phyloP scores from a whole-genome alignment of 2,113 vertebrate genomes.

The Equus quagga region DNA sequence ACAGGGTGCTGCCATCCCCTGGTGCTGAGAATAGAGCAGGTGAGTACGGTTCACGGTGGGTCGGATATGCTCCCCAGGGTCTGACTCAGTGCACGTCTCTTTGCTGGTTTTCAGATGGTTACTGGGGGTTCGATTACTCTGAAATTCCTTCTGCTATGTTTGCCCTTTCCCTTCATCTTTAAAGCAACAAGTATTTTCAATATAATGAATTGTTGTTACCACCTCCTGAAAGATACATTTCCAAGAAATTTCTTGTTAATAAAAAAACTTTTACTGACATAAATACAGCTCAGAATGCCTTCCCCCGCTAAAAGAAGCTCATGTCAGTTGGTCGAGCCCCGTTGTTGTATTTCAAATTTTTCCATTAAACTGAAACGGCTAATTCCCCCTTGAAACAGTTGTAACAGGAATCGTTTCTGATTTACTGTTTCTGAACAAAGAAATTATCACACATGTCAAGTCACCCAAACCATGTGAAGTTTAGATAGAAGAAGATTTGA shows the following conservation, averaged over 20 bases:
- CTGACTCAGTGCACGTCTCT: not conserved
- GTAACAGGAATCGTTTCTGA: slow-evolving; percentile 19
- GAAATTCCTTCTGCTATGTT: not conserved
- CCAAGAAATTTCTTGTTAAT: slow-evolving; percentile 40
- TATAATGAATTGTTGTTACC: not conserved
- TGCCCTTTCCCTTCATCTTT: slow-evolving; percentile 37
- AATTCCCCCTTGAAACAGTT: slow-evolving; percentile 48
- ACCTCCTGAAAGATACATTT: not conserved
- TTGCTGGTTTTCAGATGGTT: slow-evolving; percentile 27
- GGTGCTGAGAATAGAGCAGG: slow-evolving; percentile 59
- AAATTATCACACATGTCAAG: not conserved
- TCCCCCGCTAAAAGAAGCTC: not conserved
- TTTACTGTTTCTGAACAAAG: slow-evolving; percentile 42
- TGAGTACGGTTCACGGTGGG: slow-evolving; percentile 36
- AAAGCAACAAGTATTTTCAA: slow-evolving; percentile 24
- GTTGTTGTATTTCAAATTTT: slow-evolving; percentile 1
- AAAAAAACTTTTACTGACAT: not conserved
- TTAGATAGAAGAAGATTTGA: slow-evolving; percentile 52
- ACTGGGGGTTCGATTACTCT: not conserved
- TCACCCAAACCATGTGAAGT: slow-evolving; percentile 9
- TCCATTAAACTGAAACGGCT: slow-evolving; percentile 29
- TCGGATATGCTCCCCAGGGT: not conserved
- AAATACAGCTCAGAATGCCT: not conserved
- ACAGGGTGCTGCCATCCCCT: not conserved
- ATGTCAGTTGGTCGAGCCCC: not conserved